Evolutionary conservation across 2,888 invertebrate genomes (phyloP).

Genomic region (Amphiduros pacificus): DNA sequence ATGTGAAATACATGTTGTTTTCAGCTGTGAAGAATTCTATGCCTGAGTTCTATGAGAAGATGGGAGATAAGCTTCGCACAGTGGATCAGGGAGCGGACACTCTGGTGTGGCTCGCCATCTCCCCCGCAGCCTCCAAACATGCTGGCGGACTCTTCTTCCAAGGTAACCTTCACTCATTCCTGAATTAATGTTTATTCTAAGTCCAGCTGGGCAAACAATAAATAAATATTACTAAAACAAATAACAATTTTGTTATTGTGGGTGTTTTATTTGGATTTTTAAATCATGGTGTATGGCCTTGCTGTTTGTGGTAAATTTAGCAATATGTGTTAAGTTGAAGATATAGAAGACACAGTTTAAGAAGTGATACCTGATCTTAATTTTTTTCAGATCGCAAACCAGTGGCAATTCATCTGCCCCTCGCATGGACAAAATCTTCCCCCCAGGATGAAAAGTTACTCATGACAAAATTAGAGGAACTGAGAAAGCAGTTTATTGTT

Average conservation of each 20-base stretch:
- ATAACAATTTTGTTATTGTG: no score
- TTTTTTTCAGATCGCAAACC: constrained; percentile 54
- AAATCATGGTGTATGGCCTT: no score
- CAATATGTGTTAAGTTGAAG: no score
- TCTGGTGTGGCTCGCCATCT: constrained; percentile 60
- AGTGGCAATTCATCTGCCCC: constrained; percentile 59
- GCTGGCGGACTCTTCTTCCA: constrained; percentile 60
- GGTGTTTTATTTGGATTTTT: no score
- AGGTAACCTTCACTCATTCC: constrained; percentile 36
- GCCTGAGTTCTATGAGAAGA: constrained; percentile 60
- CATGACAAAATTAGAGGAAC: constrained; percentile 54
- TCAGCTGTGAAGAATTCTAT: constrained; percentile 49
- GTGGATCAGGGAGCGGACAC: constrained; percentile 62
- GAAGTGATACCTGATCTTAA: no score
- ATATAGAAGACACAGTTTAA: no score
- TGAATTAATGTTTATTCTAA: no score
- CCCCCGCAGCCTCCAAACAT: constrained; percentile 45
- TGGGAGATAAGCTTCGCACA: constrained; percentile 59
- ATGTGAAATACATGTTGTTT: no score
- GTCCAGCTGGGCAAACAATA: no score
- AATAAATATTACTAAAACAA: no score
- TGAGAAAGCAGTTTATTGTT: constrained; percentile 27
- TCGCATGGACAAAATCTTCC: constrained; percentile 60
- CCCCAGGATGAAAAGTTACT: constrained; percentile 53
- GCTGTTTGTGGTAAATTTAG: no score